Evolutionary conservation across 2,797 vertebrate genomes (phyloP).

Genomic region (Sternarchorhynchus goeldii): DNA sequence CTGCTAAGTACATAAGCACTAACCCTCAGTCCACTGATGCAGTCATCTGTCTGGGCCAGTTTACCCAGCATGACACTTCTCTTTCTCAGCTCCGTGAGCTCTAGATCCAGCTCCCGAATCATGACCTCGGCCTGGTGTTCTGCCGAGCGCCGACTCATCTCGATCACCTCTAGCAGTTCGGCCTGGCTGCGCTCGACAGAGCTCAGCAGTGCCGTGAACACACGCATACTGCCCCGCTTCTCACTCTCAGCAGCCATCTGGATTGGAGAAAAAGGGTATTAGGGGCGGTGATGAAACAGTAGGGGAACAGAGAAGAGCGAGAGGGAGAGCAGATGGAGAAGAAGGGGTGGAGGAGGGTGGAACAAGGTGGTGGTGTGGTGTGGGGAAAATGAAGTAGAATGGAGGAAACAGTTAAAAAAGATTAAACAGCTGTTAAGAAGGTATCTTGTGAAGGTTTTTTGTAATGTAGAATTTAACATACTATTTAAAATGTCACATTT

Average conservation of each 20-base stretch:
- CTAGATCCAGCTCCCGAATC: constrained; percentile 70
- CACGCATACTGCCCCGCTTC: constrained; percentile 55
- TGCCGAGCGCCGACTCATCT: constrained; percentile 60
- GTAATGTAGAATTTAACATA: no score
- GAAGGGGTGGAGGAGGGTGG: no score
- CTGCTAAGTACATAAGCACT: not conserved
- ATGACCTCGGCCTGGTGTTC: constrained; percentile 64
- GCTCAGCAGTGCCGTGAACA: constrained; percentile 59
- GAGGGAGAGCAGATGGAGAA: not conserved
- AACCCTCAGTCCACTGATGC: constrained; percentile 67
- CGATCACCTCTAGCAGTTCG: constrained; percentile 67
- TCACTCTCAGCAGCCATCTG: constrained; percentile 65
- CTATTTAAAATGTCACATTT: no score
- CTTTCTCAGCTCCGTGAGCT: constrained; percentile 64
- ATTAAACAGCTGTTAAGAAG: no score
- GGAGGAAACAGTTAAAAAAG: no score
- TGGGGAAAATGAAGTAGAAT: no score
- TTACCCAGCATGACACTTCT: constrained; percentile 57
- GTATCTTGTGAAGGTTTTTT: no score
- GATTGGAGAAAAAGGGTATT: not conserved
- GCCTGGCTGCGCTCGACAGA: constrained; percentile 69
- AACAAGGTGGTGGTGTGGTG: no score
- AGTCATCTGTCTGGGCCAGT: constrained; percentile 65
- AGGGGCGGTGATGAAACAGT: no score
- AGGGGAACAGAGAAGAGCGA: not conserved